Conservation (phyloP, 2,113 vertebrate genomes). For the Notothenia rossii region DNA sequence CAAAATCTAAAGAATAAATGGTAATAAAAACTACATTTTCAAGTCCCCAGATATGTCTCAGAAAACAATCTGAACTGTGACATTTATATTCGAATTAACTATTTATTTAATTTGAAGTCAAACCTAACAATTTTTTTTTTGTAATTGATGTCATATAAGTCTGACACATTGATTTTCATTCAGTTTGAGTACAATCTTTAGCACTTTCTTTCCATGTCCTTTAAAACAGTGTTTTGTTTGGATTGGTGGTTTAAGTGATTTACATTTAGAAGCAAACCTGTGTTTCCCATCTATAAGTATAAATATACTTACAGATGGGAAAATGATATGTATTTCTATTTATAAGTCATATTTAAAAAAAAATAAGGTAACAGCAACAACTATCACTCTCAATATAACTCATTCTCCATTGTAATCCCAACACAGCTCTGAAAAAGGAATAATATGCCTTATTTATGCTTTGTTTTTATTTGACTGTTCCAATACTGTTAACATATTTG, state of each 20-base stretch:
- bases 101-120: background rate
- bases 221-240: background rate
- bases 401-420: background rate
- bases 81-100: background rate
- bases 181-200: slow-evolving; percentile 1
- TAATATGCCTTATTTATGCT: slow-evolving; percentile 22
- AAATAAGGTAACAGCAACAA: background rate
- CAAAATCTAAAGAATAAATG: background rate
- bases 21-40: too few species aligned
- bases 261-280: background rate
- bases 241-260: background rate
- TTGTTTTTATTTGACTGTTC: slow-evolving; percentile 11
- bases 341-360: too few species aligned
- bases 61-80: background rate
- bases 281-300: background rate
- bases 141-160: background rate
- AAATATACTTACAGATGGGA: background rate
- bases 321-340: too few species aligned
- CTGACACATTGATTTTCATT: background rate
- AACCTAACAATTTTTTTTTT: background rate
- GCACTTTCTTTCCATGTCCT: background rate
- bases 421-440: slow-evolving; percentile 1
- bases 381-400: background rate
- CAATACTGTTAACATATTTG: slow-evolving; percentile 2
- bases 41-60: background rate